Percentiles rank a stretch among this genome's conserved stretches.
Evolutionary conservation across 2,113 vertebrate species (phyloP).

Genomic region (Takifugu flavidus): DNA sequence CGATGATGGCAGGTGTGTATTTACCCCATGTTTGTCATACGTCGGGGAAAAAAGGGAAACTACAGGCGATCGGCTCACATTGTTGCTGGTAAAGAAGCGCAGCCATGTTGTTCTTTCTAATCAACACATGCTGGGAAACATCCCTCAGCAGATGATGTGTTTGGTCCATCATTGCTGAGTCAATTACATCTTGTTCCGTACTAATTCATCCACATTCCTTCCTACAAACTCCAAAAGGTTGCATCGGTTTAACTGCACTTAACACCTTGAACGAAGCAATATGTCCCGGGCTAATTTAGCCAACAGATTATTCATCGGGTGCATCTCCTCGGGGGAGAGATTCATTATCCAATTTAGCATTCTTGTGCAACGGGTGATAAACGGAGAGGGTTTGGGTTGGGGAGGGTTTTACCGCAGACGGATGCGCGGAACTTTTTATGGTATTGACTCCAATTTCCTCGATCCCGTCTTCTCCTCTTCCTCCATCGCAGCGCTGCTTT

Average conservation of each 20-base stretch:
- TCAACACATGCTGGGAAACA: too few relatives aligned
- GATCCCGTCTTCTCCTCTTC: constrained; percentile 28
- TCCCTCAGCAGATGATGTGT: too few relatives aligned
- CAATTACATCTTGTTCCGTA: too few relatives aligned
- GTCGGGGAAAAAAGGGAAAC: too few relatives aligned
- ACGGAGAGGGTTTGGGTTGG: constrained; percentile 41
- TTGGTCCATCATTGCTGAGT: too few relatives aligned
- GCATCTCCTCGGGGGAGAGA: constrained; percentile 44
- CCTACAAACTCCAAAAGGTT: constrained; percentile 38
- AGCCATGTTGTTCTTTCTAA: too few relatives aligned
- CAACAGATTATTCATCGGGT: constrained; percentile 59
- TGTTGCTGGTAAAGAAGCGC: too few relatives aligned
- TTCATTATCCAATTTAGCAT: constrained; percentile 63
- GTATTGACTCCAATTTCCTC: constrained; percentile 14
- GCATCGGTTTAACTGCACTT: constrained; percentile 32
- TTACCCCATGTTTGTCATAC: too few relatives aligned
- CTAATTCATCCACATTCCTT: constrained; percentile 4
- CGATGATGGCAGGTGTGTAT: too few relatives aligned
- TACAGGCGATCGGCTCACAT: too few relatives aligned
- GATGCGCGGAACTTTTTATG: constrained; percentile 14
- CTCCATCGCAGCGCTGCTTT: not conserved
- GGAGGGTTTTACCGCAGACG: constrained; percentile 51
- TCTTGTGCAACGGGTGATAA: constrained; percentile 46
- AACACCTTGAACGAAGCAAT: constrained; percentile 40
- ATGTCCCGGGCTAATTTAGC: constrained; percentile 51